Evolutionary conservation across 2,797 vertebrate species (phyloP), one percentile per base, ranked within the genome.

Genomic region (Kryptolebias ocellatus): DNA sequence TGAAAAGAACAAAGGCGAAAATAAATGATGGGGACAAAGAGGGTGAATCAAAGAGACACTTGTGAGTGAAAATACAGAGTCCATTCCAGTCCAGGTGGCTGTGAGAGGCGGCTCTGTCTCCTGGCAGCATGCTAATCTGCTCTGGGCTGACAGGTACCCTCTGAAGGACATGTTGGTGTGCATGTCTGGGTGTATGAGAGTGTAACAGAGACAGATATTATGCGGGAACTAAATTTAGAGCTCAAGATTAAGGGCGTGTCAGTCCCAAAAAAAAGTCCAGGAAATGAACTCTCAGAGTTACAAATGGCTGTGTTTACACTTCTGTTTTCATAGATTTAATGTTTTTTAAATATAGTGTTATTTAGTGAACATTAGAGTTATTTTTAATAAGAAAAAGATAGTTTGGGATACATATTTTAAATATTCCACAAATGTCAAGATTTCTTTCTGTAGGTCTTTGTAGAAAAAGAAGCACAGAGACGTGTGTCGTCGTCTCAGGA

Each of bases 41-140:
- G 17, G 57, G 61, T 37, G 47, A 81, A 80, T 90, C 66, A 86
- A 88, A 88, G 70, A 54, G 49, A 52, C 65, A 68, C 24, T 61
- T 78, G 55, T 70, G 78, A 76, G 83, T 76, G 71, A 81, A 88
- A 85, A 69, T 63, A 88, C 65, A 75, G 31, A 68, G 70, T 82
- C 64, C 62, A 75, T 81, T 81, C 78, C 50, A 81, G 85, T 74
- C 80, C 84, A 89, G 85, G 90, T 90, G 87, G 85, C 75, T 47
- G 55, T n/a, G 67, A 78, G 67, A 67, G 76, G 11, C 47, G 60
- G 34, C 58, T 74, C 74, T 62, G 79, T 70, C 70, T 85, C 74
- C 61, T 16, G 72, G 72, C 70, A 73, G 80, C 69, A 88, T 81
- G 73, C 71, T 84, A 89, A 90, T 88, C 76, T 76, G 79, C 65